Conservation (phyloP, 2,797 vertebrate genomes). For the Tinamus major region DNA sequence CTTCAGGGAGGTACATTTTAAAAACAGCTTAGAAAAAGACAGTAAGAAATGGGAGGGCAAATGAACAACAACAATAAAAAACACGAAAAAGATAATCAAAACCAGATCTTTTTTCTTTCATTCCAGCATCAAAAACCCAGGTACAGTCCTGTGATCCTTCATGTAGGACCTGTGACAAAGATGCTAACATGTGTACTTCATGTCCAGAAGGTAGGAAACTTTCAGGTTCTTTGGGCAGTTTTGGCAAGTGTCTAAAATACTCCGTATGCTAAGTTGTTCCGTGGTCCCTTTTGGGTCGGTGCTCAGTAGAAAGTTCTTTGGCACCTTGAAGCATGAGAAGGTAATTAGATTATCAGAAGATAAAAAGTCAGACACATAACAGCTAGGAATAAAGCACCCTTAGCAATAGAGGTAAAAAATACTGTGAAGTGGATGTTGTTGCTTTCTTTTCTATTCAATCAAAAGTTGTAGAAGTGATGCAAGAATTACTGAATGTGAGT, state of each 20-base stretch:
- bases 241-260: background rate
- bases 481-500: background rate
- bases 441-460: background rate
- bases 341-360: background rate
- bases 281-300: background rate
- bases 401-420: background rate
- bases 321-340: background rate
- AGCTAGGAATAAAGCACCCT: background rate
- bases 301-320: background rate
- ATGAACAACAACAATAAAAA: background rate
- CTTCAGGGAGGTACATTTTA: background rate
- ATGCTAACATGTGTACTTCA: constrained; percentile 79
- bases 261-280: background rate
- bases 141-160: constrained; percentile 79
- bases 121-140: constrained; percentile 64
- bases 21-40: background rate
- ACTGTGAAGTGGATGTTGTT: background rate
- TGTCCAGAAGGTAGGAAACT: constrained; percentile 86
- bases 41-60: background rate
- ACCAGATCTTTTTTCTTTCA: background rate
- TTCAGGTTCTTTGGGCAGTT: background rate
- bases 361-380: background rate
- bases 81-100: background rate
- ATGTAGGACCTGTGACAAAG: constrained; percentile 86
- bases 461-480: background rate